Conservation (phyloP, 92 coral and sea anemone species). For the Phenganax marumi region DNA sequence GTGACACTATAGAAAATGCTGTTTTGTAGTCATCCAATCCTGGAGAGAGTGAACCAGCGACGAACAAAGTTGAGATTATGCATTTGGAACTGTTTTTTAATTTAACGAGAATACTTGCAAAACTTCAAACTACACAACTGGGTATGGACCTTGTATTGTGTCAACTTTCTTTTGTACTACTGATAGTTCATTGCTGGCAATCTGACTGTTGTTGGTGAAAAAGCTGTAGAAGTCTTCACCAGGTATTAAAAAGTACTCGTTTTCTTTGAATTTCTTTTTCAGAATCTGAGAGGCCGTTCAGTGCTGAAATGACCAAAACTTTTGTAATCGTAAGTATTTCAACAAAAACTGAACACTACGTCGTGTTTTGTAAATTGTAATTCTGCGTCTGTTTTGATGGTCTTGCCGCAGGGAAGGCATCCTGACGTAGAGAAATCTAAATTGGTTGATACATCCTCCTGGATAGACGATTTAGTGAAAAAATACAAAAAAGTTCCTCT, state of each 20-base stretch:
- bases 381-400: too few species aligned
- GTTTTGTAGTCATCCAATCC: not conserved
- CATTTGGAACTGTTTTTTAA: conserved; percentile 89
- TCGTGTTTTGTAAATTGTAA: not conserved
- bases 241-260: too few species aligned
- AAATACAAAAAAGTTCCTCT: conserved; percentile 67
- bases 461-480: conserved; percentile 50
- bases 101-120: conserved; percentile 72
- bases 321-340: not conserved
- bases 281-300: not conserved
- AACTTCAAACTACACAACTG: conserved; percentile 61
- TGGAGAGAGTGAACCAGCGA: not conserved
- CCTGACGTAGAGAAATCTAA: not conserved
- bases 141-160: conserved; percentile 38
- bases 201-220: not conserved
- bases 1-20: too few species aligned
- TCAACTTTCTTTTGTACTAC: not conserved
- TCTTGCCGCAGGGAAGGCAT: too few species aligned
- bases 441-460: conserved; percentile 15
- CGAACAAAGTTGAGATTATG: conserved; percentile 58
- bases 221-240: not conserved
- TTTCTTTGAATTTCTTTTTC: not conserved
- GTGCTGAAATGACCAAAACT: conserved; percentile 6
- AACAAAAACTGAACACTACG: not conserved
- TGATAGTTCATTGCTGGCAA: not conserved